These are phyloP conservation scores for Malacosoma neustria DNA, from an alignment of 2,888 invertebrate species.

Conservation along the genomic window DNA sequence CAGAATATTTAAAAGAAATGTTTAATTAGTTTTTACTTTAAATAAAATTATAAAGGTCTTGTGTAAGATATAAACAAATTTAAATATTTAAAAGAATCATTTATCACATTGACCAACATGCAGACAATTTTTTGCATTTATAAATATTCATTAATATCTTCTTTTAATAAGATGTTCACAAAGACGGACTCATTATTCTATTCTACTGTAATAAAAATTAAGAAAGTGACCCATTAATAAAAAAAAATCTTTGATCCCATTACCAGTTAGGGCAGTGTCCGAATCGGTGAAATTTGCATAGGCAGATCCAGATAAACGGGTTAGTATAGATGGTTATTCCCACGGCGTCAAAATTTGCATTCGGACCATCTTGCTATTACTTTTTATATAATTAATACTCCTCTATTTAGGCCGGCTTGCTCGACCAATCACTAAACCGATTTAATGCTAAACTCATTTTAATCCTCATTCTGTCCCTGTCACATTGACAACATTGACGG, in stretches of 20 bases:
- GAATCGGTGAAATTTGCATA: constrained; percentile 45
- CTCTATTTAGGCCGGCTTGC: no score
- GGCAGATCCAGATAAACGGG: constrained; percentile 49
- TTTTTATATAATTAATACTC: not conserved
- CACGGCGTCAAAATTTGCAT: constrained; percentile 10
- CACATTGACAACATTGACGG: no score
- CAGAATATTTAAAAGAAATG: no score
- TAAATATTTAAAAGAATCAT: not conserved
- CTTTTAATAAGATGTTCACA: not conserved
- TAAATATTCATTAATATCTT: not conserved
- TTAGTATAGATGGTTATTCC: constrained; percentile 29
- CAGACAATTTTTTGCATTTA: not conserved
- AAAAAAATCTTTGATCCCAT: not conserved
- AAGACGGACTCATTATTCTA: not conserved
- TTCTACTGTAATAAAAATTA: not conserved
- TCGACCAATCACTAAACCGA: no score
- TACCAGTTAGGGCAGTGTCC: not conserved
- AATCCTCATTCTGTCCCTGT: no score
- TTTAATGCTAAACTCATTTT: no score
- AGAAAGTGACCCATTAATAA: not conserved
- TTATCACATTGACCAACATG: not conserved
- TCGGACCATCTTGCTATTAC: not conserved
- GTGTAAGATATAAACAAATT: no score
- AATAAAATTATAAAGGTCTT: no score
- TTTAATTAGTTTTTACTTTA: no score